phyloP scores from a whole-genome alignment of 2,888 invertebrate species.

The Caenorhabditis sp. region DNA sequence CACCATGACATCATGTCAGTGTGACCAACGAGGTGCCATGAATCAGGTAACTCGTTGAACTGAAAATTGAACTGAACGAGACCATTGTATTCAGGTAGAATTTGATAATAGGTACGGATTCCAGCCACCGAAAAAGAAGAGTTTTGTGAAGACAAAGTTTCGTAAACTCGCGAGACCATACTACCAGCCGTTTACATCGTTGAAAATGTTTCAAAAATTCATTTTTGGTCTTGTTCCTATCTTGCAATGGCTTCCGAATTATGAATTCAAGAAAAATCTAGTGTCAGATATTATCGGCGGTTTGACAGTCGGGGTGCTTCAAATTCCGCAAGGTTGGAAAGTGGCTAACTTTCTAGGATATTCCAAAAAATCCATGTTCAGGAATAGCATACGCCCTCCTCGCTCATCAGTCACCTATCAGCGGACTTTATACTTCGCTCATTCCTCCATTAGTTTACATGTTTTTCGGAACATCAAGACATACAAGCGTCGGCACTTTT shows the following conservation, averaged over 20 bases:
- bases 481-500: constrained; percentile 76
- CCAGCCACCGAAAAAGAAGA: neutral
- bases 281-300: constrained; percentile 83
- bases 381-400: constrained; percentile 75
- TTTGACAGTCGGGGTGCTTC: constrained; percentile 86
- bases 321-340: constrained; percentile 81
- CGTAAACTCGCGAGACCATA: neutral
- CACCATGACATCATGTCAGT: too few relatives aligned
- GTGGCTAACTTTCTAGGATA: too few relatives aligned
- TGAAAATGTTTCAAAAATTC: neutral
- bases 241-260: constrained; percentile 70
- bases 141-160: neutral
- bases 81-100: neutral
- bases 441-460: constrained; percentile 89
- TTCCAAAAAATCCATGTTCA: constrained; percentile 28
- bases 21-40: too few relatives aligned
- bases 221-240: constrained; percentile 64
- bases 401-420: constrained; percentile 73
- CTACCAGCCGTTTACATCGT: neutral
- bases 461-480: constrained; percentile 85
- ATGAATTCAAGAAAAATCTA: constrained; percentile 73
- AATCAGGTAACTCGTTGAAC: too few relatives aligned
- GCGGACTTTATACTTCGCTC: constrained; percentile 84
- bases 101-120: neutral
- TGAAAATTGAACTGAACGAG: too few relatives aligned